Percentiles rank a stretch among this genome's conserved stretches.
These are phyloP conservation scores for Menura novaehollandiae DNA, from an alignment of 2,113 vertebrate species.

Conservation along the genomic window DNA sequence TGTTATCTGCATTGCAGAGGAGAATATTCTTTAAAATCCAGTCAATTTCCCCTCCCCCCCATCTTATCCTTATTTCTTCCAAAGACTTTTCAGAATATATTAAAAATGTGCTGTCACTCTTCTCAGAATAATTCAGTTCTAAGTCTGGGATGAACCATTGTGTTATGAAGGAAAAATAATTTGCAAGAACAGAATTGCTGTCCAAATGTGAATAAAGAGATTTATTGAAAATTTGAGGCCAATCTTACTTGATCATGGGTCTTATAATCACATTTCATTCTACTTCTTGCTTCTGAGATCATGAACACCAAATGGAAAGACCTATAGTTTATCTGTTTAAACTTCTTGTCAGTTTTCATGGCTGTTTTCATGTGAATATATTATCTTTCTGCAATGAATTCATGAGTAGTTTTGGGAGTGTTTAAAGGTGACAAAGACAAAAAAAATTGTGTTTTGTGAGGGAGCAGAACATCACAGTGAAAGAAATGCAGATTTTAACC, in stretches of 20 bases:
- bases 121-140: background rate
- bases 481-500: background rate
- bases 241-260: background rate
- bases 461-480: background rate
- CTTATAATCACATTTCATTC: background rate
- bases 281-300: background rate
- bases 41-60: background rate
- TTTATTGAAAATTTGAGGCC: background rate
- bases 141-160: background rate
- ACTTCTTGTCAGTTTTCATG: background rate
- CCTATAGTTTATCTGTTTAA: background rate
- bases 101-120: constrained; percentile 38
- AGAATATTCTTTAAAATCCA: constrained; percentile 2
- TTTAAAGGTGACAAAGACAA: background rate
- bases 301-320: background rate
- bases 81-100: background rate
- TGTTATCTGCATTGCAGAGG: background rate
- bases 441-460: background rate
- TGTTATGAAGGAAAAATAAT: constrained; percentile 36
- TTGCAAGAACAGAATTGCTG: background rate
- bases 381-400: background rate
- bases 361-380: background rate
- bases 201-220: background rate
- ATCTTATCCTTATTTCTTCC: background rate
- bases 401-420: background rate